A percentile compares a stretch with the other conserved stretches of the same genome.
phyloP scores from a whole-genome alignment of 35 echinoderm and acorn worm genomes.

The Heliocidaris tuberculata region DNA sequence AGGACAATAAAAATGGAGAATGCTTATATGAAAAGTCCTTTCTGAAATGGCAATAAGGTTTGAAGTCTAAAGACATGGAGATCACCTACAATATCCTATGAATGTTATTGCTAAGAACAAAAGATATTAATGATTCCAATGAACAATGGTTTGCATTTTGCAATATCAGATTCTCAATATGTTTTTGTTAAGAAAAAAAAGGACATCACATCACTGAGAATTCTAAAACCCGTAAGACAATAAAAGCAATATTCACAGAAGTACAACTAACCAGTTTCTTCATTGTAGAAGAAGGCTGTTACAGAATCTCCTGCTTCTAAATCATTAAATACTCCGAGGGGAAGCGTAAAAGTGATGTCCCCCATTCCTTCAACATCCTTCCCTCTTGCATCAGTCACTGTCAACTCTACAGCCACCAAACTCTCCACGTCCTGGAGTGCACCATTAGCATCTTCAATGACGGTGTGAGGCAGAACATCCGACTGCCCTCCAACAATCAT shows the following conservation, averaged over 20 bases:
- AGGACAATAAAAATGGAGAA: too few relatives aligned
- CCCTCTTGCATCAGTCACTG: not conserved
- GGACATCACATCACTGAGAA: too few relatives aligned
- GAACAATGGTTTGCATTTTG: not conserved
- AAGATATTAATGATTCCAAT: not conserved
- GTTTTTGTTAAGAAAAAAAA: too few relatives aligned
- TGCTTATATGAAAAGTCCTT: too few relatives aligned
- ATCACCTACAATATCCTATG: too few relatives aligned
- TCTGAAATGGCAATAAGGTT: too few relatives aligned
- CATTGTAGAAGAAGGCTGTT: not conserved
- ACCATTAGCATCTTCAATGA: not conserved
- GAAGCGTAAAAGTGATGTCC: not conserved
- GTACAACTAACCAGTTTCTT: not conserved
- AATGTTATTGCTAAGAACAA: too few relatives aligned
- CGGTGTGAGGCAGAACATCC: not conserved
- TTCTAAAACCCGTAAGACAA: too few relatives aligned
- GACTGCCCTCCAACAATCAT: not conserved
- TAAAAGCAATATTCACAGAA: not conserved
- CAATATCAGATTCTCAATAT: not conserved
- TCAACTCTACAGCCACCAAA: not conserved
- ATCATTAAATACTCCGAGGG: not conserved
- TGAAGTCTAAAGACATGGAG: too few relatives aligned
- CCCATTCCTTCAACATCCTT: not conserved
- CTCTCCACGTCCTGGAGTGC: not conserved
- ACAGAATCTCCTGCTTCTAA: not conserved